Evolutionary conservation across 2,797 vertebrate species (phyloP), one percentile per base, ranked within the genome.

Genomic region (Acipenser oxyrinchus): DNA sequence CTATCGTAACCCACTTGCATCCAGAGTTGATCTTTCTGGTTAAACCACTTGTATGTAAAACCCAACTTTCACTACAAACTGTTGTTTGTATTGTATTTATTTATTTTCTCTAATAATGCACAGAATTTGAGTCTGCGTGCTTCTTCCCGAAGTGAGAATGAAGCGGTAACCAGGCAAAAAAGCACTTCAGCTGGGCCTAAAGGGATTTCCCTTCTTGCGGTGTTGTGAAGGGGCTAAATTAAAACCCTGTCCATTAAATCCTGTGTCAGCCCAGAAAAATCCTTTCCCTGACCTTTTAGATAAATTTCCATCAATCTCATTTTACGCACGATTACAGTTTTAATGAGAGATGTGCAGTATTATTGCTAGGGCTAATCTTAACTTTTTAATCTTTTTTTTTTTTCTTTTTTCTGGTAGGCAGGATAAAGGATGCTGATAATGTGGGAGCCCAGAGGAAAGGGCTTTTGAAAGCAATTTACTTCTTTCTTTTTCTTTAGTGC

Each of bases 321-420:
- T 95, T 96, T 93, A 93, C 71, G 80, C 90, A 93, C 89, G 89
- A 96, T 95, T 94, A 94, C 88, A 88, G 90, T 92, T 96, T 94
- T 95, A 96, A 97, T 94, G 90, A 94, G 81, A 79, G 90, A 91
- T 91, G 89, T 90, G 88, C 89, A 91, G 88, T 88, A 88, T 92
- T 95, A 82, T 77, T 78, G 72, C 88, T 73, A 65, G 79, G 83
- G 87, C 89, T 92, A 91, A 94, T 93, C 90, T 92, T 86, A 87
- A 88, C 87, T 87, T 89, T 86, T 79, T 85, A 81, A 83, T 37
- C 37, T 37, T 37, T 84, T 79, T 77, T 72, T 71, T 79, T 78
- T 80, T 78, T 37, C 18, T 18, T n/a, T 37, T 77, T 76, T 72
- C 78, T 77, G 72, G 81, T 83, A 86, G 86, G 79, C 78, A 84